Evolutionary conservation across 2,888 invertebrate species (phyloP), one percentile per base, ranked within the genome.

Genomic region (Mythimna impura): DNA sequence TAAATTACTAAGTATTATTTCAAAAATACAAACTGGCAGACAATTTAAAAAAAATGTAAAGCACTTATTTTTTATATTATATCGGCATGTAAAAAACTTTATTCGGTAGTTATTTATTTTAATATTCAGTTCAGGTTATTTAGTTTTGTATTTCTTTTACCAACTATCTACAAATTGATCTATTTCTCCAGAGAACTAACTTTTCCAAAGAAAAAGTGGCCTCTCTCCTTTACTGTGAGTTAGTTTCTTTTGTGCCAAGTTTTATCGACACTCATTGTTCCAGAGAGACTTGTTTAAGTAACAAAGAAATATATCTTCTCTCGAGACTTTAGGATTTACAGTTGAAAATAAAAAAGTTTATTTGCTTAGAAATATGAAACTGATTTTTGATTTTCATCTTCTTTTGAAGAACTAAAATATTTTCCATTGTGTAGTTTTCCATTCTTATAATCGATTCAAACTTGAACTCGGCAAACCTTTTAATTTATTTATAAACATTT

Each of bases 201-300:
- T 61, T 64, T 54, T 60, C 57, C 50, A 40, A 74, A 72, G 57
- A 70, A 76, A 76, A 80, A 55, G 25, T 80, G n/a, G 40, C 57
- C 60, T 43, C 47, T 63, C 50, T 72, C 73, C 62, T 70, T 64
- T 77, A 64, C 50, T 40, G 17, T 34, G 43, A 69, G 57, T 69
- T 74, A 75, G 62, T 81, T 73, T 71, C 75, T 72, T 67, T 75
- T 72, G 61, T 60, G 50, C n/a, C 30, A 71, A 84, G 55, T 74
- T 73, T 60, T 82, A 72, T 74, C 70, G 73, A 74, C 83, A 64
- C 60, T 62, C 25, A 83, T 71, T 64, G 68, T 69, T 20, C 84
- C 75, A 17, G n/a, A 40, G 82, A 73, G 72, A 84, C 47, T 73
- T 81, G 64, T 82, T 72, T 72, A 55, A 66, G 73, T 83, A 84